These are phyloP conservation scores for Gadopsis bispinosus DNA, from an alignment of 2,797 vertebrate species.

Conservation along the genomic window DNA sequence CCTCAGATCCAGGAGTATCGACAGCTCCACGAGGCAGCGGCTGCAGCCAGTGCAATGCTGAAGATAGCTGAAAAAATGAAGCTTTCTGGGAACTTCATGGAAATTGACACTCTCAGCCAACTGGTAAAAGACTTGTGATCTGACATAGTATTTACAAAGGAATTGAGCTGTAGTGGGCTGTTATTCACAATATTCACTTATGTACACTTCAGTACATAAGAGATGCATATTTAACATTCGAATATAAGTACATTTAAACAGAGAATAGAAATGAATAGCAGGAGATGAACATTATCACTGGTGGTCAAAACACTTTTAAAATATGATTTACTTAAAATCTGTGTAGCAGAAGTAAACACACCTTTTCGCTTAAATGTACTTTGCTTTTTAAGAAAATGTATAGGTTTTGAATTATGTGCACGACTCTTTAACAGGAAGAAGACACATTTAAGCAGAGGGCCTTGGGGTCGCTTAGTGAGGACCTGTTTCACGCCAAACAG, in stretches of 20 bases:
- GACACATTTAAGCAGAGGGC: conserved; percentile 67
- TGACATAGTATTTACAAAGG: not conserved
- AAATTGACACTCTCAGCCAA: conserved; percentile 72
- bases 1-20: conserved; percentile 78
- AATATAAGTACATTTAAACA: not conserved
- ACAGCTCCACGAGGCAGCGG: conserved; percentile 69
- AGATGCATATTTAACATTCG: not conserved
- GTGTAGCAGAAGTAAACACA: not conserved
- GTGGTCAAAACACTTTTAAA: not conserved
- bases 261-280: not conserved
- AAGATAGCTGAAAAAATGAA: conserved; percentile 61
- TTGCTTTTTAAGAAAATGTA: not conserved
- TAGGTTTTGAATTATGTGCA: fast-evolving
- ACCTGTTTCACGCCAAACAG: conserved; percentile 71
- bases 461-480: conserved; percentile 66
- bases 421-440: conserved; percentile 59
- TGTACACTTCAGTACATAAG: not conserved
- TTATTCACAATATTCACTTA: not conserved
- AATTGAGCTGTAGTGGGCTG: not conserved
- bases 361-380: not conserved
- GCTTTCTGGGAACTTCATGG: conserved; percentile 76
- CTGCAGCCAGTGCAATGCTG: conserved; percentile 72
- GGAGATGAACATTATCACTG: not conserved
- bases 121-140: conserved; percentile 71
- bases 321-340: not conserved